Evolutionary conservation across 2,797 vertebrate genomes (phyloP), one percentile per base, ranked within the genome.

Genomic region (Galago senegalensis): DNA sequence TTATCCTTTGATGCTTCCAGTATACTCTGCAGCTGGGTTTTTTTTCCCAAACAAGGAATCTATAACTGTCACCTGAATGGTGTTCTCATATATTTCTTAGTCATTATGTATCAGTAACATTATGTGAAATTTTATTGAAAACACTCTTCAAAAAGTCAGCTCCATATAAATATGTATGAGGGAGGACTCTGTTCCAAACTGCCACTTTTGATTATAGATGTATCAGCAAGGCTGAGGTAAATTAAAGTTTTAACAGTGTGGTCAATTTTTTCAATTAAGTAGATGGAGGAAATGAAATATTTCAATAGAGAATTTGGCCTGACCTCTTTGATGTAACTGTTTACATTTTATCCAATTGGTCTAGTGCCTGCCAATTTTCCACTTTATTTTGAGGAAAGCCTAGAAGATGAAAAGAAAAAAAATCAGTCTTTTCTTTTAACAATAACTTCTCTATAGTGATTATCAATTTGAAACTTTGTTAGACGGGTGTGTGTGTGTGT

Each of bases 321-420:
- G 34, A 96, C 89, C 43, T 77, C 14, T 96, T 88, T 91, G 53
- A 82, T 85, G 79, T 94, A 49, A 94, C 53, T 63, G 20, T 95
- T 70, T 90, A 79, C 37, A 61, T 93, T 93, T 87, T 94, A 80
- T 86, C 37, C 70, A 67, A 94, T 70, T 65, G 63, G 90, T 46
- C 31, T 61, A 85, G 31, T 2, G 7, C 31, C 95, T 96, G 92
- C 77, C 82, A 90, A 6, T 82, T 97, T 93, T 86, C 69, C 37
- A 75, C 91, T 94, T 97, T 90, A 95, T 92, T 96, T 93, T 97
- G 65, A 96, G 85, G 82, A 94, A 96, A 93, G 69, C 20, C 40
- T 93, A 88, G 83, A 95, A 80, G 20, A 93, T 89, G 31, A 56
- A 63, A 80, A 93, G 65, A 67, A 67, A 67, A 63, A 12, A 18